Evolutionary conservation across 1,140 invertebrate genomes (phyloP).

Genomic region (Diprion similis): DNA sequence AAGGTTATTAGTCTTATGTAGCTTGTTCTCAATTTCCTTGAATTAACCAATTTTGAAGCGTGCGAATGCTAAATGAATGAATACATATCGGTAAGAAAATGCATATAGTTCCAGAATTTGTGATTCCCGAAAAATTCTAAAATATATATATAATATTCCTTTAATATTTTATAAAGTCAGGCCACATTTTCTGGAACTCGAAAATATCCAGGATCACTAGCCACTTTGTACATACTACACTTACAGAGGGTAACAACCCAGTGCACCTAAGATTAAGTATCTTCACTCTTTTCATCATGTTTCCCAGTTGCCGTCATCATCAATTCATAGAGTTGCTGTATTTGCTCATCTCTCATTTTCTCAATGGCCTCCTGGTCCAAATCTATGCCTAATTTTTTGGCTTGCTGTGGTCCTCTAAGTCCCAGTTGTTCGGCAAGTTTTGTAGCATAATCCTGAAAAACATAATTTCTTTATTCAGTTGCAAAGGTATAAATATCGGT

Average conservation of each 20-base stretch:
- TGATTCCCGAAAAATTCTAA: too few species aligned
- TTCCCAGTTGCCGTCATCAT: constrained; percentile 69
- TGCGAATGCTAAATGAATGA: too few species aligned
- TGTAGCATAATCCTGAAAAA: constrained; percentile 76
- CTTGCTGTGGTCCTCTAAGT: constrained; percentile 64
- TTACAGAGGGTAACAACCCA: neutral
- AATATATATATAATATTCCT: too few species aligned
- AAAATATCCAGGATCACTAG: too few species aligned
- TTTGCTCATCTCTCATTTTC: constrained; percentile 79
- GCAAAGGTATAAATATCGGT: neutral
- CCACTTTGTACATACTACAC: too few species aligned
- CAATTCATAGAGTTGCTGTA: constrained; percentile 84
- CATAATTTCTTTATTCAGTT: constrained; percentile 9
- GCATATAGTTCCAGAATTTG: too few species aligned
- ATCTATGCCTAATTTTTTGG: constrained; percentile 66
- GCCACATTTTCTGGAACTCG: too few species aligned
- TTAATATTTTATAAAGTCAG: too few species aligned
- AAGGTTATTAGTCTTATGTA: too few species aligned
- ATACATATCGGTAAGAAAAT: too few species aligned
- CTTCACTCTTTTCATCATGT: constrained; percentile 20
- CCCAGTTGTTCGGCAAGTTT: constrained; percentile 76
- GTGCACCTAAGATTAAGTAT: constrained; percentile 3
- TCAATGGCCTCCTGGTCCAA: constrained; percentile 71
- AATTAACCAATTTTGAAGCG: too few species aligned
- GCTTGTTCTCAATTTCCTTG: too few species aligned